Evolutionary conservation across 2,797 vertebrate species (phyloP), one percentile per base, ranked within the genome.

Genomic region (Silurus aristotelis): DNA sequence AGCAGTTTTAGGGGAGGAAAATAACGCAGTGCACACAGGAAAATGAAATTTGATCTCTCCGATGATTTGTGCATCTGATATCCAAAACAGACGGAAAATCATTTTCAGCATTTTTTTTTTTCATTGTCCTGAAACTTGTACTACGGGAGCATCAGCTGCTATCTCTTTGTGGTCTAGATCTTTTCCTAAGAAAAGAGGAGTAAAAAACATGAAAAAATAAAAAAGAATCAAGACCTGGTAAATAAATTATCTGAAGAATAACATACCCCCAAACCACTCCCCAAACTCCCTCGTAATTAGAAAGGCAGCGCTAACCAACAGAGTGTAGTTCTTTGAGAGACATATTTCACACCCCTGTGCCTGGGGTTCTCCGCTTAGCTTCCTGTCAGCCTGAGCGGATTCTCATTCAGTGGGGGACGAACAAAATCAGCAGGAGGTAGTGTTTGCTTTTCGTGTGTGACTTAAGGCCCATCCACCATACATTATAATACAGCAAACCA

Each of bases 271-370:
- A 68, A 83, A 79, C 52, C 70, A 70, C 80, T 78, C 72, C 72
- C 55, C 52, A 43, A 25, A 63, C 70, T 63, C 55, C 17, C 64
- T 80, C 20, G 64, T 86, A 78, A 86, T 86, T 70, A 86, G 64
- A 82, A 86, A 83, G 80, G 55, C 80, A 61, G 73, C 61, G 72
- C n/a, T 38, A 82, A 70, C 64, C 55, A 19, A 38, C 61, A 63
- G n/a, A n/a, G 63, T 52, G 82, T 83, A 70, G n/a, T 86, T 86
- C 72, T 77, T 81, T 70, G 80, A 82, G 60, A 15, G 80, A 83
- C 72, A 61, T 77, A 77, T 83, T 86, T 86, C 85, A 86, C 80
- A 86, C 72, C 56, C 63, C 46, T 80, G 73, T 20, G n/a, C 17
- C 64, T 64, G 22, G 48, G 70, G 71, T 64, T 31, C 63, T 58